Base-by-base conservation (phyloP, 2,113 vertebrate genomes). In the Hylia prasina region DNA sequence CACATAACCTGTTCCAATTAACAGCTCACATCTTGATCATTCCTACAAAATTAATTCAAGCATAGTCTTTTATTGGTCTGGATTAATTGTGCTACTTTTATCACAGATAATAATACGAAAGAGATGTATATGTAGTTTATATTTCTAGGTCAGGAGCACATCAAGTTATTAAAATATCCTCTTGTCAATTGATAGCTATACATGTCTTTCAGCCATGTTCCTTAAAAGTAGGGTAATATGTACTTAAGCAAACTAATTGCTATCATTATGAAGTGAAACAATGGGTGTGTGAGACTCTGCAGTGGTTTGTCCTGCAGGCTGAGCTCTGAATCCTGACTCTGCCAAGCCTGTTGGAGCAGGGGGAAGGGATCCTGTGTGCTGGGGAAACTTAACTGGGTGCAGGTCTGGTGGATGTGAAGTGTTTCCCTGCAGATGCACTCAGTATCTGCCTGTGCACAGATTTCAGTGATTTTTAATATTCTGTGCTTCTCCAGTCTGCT, bases 111-210 rank as follows among this genome's bases (percentile, higher is more conserved):
- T 73, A 56, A 71, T 71, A 45, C 57, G 33, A 28, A 82, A 60
- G 47, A 44, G 70, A 60, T 85, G 30, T 87, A 71, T 87, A 35
- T 51, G 78, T 54, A 66, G 31, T 40, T 89, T 50, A 13, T 50
- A 51, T 88, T 96, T 97, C 90, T 96, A 82, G 92, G 94, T 91
- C 94, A 96, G 84, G 33, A 93, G 87, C 84, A 65, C 47, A 15
- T 71, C 16, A 65, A 72, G 50, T 45, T 87, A 91, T 85, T 95
- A 91, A 95, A 94, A 87, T 84, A 96, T 8, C 89, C 86, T 94
- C 91, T 80, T 89, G 81, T 94, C 86, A 37, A 1, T 89, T 94
- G 84, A 65, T 93, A 82, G 60, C 81, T 94, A 24, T 84, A 50
- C 54, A 4, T 89, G 87, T 93, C 81, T 95, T 95, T 94, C 68